These are phyloP conservation scores for Cichladusa arquata DNA, from an alignment of 2,113 vertebrate genomes.

Conservation along the genomic window DNA sequence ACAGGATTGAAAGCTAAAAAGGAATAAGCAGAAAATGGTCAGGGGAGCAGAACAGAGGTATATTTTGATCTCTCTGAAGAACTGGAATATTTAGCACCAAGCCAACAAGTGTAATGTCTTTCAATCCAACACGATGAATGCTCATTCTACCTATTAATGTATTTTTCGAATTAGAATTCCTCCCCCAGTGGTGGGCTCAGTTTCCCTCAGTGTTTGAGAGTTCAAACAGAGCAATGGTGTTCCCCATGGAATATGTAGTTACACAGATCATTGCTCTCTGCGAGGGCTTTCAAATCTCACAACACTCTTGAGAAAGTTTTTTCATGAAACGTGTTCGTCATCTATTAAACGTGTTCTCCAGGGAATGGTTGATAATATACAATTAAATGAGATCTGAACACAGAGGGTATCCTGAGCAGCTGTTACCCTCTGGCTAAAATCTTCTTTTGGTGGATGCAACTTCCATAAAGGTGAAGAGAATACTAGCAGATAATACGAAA, in stretches of 20 bases:
- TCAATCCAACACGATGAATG: neutral
- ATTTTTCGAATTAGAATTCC: neutral
- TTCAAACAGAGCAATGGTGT: neutral
- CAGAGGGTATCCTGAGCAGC: neutral
- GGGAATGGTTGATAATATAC: slow-evolving; percentile 30
- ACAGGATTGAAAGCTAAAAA: neutral
- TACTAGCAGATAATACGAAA: neutral
- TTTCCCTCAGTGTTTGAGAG: neutral
- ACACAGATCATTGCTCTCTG: slow-evolving; percentile 34
- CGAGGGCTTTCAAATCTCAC: slow-evolving; percentile 3
- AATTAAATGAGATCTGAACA: slow-evolving; percentile 53
- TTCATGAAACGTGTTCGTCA: neutral
- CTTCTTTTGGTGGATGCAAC: slow-evolving; percentile 11
- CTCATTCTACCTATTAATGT: neutral
- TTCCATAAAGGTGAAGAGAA: slow-evolving; percentile 36
- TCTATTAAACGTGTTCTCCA: slow-evolving; percentile 35
- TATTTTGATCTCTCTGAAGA: neutral
- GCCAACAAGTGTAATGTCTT: neutral
- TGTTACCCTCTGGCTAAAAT: slow-evolving; percentile 6
- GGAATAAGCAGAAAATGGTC: neutral
- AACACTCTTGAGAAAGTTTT: slow-evolving; percentile 25
- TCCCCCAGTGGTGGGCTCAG: neutral
- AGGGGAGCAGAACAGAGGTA: neutral
- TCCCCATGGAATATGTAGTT: neutral
- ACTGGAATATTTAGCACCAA: neutral